Percentiles rank a stretch among this genome's conserved stretches.
Conservation (phyloP, 2,797 vertebrate species). For the Sebastes vulpes region DNA sequence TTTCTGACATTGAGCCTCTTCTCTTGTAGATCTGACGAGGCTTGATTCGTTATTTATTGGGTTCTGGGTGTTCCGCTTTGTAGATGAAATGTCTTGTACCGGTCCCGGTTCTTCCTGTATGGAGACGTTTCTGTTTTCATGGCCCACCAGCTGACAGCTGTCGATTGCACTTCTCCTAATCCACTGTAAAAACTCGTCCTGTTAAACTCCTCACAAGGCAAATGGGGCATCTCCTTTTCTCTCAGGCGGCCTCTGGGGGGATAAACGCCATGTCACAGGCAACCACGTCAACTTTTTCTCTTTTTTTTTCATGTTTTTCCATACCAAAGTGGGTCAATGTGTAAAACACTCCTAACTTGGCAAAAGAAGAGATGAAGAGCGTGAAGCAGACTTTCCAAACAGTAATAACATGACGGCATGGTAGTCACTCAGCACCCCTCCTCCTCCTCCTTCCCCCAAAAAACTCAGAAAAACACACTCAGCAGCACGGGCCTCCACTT, state of each 20-base stretch:
- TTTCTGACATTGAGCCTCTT: neutral
- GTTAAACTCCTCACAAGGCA: constrained; percentile 53
- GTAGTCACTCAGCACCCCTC: constrained; percentile 53
- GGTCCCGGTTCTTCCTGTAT: neutral
- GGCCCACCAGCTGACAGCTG: constrained; percentile 1
- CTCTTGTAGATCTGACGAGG: neutral
- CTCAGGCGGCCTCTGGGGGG: constrained; percentile 38
- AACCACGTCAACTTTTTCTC: constrained; percentile 57
- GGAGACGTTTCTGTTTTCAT: neutral
- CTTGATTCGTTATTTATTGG: neutral
- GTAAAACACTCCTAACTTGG: constrained; percentile 85
- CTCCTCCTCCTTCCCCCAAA: neutral
- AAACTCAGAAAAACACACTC: constrained; percentile 50
- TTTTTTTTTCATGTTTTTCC: constrained; percentile 71
- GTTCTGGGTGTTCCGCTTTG: neutral
- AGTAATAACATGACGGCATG: constrained; percentile 76
- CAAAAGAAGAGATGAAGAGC: constrained; percentile 73
- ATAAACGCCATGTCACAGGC: constrained; percentile 72
- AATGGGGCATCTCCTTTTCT: constrained; percentile 41
- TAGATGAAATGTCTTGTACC: neutral
- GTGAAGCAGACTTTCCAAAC: constrained; percentile 78
- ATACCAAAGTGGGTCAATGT: constrained; percentile 86
- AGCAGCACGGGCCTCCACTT: constrained; percentile 50
- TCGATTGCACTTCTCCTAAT: constrained; percentile 12
- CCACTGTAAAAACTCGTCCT: constrained; percentile 24